Evolutionary conservation across 2,113 vertebrate species (phyloP).

Genomic region (Cryptomyrus ogoouensis): DNA sequence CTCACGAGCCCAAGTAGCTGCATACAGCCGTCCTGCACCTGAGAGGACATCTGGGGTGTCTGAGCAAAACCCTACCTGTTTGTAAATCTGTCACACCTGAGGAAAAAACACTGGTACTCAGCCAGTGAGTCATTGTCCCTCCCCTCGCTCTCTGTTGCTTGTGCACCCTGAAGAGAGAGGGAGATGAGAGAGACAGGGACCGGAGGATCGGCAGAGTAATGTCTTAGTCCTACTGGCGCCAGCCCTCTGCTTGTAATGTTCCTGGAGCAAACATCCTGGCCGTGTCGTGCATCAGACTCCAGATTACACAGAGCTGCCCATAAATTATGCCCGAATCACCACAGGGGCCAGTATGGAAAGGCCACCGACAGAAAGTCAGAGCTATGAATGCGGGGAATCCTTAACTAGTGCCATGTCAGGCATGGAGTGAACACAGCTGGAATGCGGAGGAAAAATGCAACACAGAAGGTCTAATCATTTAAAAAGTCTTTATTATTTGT

Average conservation of each 20-base stretch:
- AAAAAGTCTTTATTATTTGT: background rate
- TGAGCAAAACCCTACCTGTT: conserved; percentile 60
- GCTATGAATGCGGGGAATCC: background rate
- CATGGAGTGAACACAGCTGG: background rate
- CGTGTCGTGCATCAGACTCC: conserved; percentile 58
- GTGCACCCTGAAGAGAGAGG: conserved; percentile 50
- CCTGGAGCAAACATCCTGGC: conserved; percentile 65
- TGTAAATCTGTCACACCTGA: conserved; percentile 62
- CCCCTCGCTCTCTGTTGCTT: conserved; percentile 34
- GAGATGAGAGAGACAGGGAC: conserved; percentile 59
- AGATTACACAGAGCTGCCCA: conserved; percentile 58
- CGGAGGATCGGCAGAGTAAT: conserved; percentile 58
- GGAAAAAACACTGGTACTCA: conserved; percentile 59
- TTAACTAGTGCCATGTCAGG: background rate
- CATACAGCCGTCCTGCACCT: background rate
- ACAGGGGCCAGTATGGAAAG: conserved; percentile 12
- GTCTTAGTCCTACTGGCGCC: conserved; percentile 74
- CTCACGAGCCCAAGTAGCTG: background rate
- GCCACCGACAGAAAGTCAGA: background rate
- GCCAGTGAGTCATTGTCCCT: conserved; percentile 46
- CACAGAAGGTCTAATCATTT: background rate
- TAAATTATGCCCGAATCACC: conserved; percentile 53
- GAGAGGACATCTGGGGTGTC: background rate
- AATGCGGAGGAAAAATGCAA: background rate
- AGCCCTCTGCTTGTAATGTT: conserved; percentile 62